These are phyloP conservation scores for Monodelphis domestica DNA, from an alignment of 2,797 vertebrate species.

Conservation along the genomic window DNA sequence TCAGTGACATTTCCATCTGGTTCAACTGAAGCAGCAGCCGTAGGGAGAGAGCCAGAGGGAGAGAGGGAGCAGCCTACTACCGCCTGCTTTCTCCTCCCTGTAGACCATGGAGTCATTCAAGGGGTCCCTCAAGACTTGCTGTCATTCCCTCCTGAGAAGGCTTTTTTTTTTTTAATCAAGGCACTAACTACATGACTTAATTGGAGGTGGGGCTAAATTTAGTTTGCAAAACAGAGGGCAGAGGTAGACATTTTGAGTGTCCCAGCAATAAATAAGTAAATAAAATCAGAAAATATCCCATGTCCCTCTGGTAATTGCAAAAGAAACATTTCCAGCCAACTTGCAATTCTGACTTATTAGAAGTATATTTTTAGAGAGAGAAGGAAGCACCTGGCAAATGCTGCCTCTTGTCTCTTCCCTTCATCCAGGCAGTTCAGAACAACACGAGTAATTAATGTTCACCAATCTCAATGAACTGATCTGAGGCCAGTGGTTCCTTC, in stretches of 20 bases:
- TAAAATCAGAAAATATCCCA: neutral
- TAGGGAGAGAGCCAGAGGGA: neutral
- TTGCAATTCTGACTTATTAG: neutral
- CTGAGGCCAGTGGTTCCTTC: neutral
- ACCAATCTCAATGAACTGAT: neutral
- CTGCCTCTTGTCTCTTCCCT: neutral
- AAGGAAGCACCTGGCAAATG: neutral
- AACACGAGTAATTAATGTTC: neutral
- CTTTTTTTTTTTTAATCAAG: constrained; percentile 21
- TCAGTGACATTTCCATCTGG: constrained; percentile 59
- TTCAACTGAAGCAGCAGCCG: constrained; percentile 27
- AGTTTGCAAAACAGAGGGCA: neutral
- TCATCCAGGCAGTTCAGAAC: fast-evolving
- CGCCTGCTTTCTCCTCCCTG: constrained; percentile 4
- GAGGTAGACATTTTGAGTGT: neutral
- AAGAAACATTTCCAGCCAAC: neutral
- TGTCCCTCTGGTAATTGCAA: neutral
- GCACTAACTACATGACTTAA: constrained; percentile 11
- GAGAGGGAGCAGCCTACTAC: neutral
- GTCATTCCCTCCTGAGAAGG: constrained; percentile 48
- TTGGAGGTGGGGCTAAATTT: constrained; percentile 35
- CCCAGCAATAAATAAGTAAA: constrained; percentile 5
- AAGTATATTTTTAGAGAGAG: neutral
- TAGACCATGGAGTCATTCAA: constrained; percentile 26
- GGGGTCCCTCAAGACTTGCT: constrained; percentile 7